phyloP scores from a whole-genome alignment of 92 coral and sea anemone species.

The Plumapathes pennacea region DNA sequence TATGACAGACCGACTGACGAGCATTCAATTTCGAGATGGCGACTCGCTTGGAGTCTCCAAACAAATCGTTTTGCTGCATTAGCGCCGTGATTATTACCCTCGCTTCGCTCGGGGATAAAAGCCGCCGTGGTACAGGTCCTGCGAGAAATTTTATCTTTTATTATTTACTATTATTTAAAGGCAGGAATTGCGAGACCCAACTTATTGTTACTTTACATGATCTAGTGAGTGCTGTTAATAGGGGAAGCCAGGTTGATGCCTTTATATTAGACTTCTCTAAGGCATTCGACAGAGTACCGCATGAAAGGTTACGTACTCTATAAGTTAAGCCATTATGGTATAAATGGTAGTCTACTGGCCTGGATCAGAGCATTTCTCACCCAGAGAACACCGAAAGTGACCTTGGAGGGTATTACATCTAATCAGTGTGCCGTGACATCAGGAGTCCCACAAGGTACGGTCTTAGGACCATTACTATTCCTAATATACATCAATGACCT shows the following conservation, averaged over 20 bases:
- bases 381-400: neutral
- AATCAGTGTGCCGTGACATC: conserved; percentile 1
- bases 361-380: neutral
- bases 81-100: too few relatives aligned
- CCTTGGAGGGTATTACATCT: conserved; percentile 9
- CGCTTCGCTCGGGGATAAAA: too few relatives aligned
- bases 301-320: neutral
- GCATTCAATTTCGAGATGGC: too few relatives aligned
- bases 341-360: neutral
- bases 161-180: too few relatives aligned
- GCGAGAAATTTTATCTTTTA: too few relatives aligned
- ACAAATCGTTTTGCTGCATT: too few relatives aligned
- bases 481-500: too few relatives aligned
- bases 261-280: conserved; percentile 12
- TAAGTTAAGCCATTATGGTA: conserved; percentile 1
- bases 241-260: conserved; percentile 7
- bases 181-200: conserved; percentile 32
- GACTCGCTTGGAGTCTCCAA: too few relatives aligned
- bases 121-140: too few relatives aligned
- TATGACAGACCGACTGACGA: too few relatives aligned
- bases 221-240: conserved; percentile 16
- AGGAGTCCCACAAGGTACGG: too few relatives aligned
- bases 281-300: conserved; percentile 7
- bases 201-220: conserved; percentile 20
- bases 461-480: too few relatives aligned